Percentiles rank a stretch among this genome's conserved stretches.
phyloP scores from a whole-genome alignment of 2,797 vertebrate genomes.

The Lithobates sylvaticus region DNA sequence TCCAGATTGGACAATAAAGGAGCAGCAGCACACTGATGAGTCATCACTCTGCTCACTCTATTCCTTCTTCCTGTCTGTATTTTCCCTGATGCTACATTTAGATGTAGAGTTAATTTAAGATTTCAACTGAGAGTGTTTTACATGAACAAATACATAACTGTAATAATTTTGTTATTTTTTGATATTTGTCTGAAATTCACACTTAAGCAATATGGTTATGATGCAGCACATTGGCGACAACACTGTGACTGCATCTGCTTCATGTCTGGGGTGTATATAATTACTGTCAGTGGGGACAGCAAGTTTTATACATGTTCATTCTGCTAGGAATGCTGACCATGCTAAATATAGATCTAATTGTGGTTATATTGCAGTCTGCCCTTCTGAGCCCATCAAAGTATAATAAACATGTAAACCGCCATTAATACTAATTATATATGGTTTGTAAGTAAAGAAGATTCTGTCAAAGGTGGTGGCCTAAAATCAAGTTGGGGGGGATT shows the following conservation, averaged over 20 bases:
- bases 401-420: background rate
- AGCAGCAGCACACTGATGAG: too few relatives aligned
- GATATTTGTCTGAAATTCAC: background rate
- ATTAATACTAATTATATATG: background rate
- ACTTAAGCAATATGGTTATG: background rate
- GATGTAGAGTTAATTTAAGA: too few relatives aligned
- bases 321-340: background rate
- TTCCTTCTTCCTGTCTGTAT: too few relatives aligned
- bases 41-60: too few relatives aligned
- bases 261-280: background rate
- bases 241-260: background rate
- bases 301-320: slow-evolving; percentile 7
- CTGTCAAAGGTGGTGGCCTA: background rate
- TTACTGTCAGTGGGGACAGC: background rate
- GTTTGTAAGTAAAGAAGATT: background rate
- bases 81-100: background rate
- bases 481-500: background rate
- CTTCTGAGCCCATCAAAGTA: background rate
- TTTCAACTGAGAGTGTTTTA: background rate
- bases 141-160: background rate
- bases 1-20: too few relatives aligned
- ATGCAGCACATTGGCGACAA: background rate
- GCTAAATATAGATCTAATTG: background rate
- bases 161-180: background rate
- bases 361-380: background rate